Evolutionary conservation across 2,888 invertebrate genomes (phyloP), one percentile per base, ranked within the genome.

Genomic region (Brachypalpus laphriformis): DNA sequence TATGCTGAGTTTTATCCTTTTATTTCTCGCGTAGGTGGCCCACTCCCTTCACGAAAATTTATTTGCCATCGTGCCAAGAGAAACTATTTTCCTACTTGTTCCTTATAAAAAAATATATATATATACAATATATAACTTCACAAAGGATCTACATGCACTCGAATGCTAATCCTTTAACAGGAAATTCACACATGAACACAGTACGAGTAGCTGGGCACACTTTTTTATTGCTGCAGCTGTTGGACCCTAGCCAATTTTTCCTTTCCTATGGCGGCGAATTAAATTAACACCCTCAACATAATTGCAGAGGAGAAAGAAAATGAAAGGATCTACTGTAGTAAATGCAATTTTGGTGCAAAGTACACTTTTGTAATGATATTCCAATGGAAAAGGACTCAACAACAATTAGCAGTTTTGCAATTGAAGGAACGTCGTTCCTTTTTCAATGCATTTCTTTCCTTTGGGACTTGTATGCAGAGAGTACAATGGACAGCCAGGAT

Each of bases 221-320:
- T n/a, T 51, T 31, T 7, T 42, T 22, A 25, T 9, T 16, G 11
- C 49, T 40, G 59, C 72, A 63, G 49, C 61, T 83, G 63, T 85
- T 85, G 85, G 85, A 85, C 71, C 59, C 71, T 40, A 66, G 85
- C 85, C 85, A 85, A 85, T 75, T n/a, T 28, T 49, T 47, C 8
- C 66, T 78, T 66, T 72, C 72, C 65, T 66, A 40, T 37, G 49
- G 40, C 61, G 59, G 70, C 65, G 85, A 85, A 85, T 85, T 85
- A 66, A 85, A 85, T 85, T 81, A 85, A 81, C 81, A 85, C 85
- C 81, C 85, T 76, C 76, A 47, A 61, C 59, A 76, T 76, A 76
- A 71, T 81, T 71, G 70, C 65, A 45, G 20, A 65, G 42, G 7
- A 54, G 9, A 54, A 0, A 4, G 25, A 34, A 75, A 47, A n/a